Evolutionary conservation across 2,888 invertebrate species (phyloP), one percentile per base, ranked within the genome.

Genomic region (Cordilura impudica): DNA sequence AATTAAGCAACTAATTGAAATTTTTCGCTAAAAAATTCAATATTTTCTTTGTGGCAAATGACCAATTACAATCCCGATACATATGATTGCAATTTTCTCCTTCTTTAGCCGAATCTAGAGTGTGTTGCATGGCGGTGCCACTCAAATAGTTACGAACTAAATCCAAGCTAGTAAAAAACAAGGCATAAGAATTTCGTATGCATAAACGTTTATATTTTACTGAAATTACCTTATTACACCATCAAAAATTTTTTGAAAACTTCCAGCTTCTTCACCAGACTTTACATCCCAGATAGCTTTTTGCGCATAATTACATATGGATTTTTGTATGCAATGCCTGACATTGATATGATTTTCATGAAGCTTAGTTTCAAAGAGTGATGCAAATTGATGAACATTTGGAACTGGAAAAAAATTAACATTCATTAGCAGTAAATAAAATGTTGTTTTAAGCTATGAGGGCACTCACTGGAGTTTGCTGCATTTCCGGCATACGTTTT

Each of bases 241-340:
- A 83, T 92, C 90, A 3, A 92, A 84, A 23, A 92, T 90, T 84
- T 91, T 91, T 75, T 90, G 90, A 2, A 86, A 84, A 67, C 90
- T 91, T 7, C 90, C 90, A 7, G 76, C n/a, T 6, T 19, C 21
- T n/a, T 2, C 1, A 5, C 31, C 58, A 16, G n/a, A 39, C 1
- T 84, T 81, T 2, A 91, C 88, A 77, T 89, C 89, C 1, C 81
- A 84, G 1, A 90, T 86, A 10, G 91, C 89, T 0, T 86, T 88
- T 67, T 91, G 89, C 12, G 92, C 89, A 66, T 90, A 88, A 81
- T 90, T 89, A 81, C 94, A 94, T 29, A 93, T 90, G 4, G 91
- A 90, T 67, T 92, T 90, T 86, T 94, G 93, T 81, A 92, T 90
- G 83, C 94, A 94, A 0, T 91, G 91, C 0, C 92, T 91, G 2